A percentile compares a stretch with the other conserved stretches of the same genome.
These are phyloP conservation scores for Holotrichia oblita DNA, from an alignment of 1,140 invertebrate genomes.

Conservation along the genomic window DNA sequence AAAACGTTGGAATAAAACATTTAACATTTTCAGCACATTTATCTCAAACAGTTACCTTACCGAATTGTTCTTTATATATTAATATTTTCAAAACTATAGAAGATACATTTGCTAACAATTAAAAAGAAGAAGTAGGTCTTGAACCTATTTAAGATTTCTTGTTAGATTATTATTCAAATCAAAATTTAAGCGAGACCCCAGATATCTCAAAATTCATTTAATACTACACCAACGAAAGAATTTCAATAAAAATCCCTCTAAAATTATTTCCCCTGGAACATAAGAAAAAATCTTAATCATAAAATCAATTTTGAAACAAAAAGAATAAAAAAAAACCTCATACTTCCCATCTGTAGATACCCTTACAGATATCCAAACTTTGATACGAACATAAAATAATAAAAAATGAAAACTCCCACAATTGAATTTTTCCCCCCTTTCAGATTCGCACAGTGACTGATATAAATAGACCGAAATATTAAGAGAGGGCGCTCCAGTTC, in stretches of 20 bases:
- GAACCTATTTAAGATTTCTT: too few species aligned
- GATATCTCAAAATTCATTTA: too few species aligned
- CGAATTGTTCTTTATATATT: too few species aligned
- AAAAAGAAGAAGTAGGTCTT: too few species aligned
- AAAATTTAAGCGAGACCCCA: too few species aligned
- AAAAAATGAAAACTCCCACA: slow-evolving; percentile 37
- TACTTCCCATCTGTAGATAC: background rate
- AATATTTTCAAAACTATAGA: too few species aligned
- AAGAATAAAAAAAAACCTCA: background rate
- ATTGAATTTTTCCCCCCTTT: slow-evolving; percentile 31
- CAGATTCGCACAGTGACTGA: background rate
- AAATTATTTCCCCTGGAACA: background rate
- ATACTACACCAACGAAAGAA: too few species aligned
- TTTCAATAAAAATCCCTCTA: background rate
- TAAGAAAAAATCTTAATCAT: background rate
- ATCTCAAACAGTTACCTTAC: too few species aligned
- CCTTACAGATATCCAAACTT: slow-evolving; percentile 4
- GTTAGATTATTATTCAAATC: too few species aligned
- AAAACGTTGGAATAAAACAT: too few species aligned
- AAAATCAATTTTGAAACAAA: background rate
- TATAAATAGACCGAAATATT: slow-evolving; percentile 35
- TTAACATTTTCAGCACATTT: too few species aligned
- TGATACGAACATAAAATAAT: slow-evolving; percentile 23
- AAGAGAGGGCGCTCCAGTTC: background rate
- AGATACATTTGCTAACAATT: too few species aligned